These are phyloP conservation scores for Harpagus bidentatus DNA, from an alignment of 2,113 vertebrate species.

Conservation along the genomic window DNA sequence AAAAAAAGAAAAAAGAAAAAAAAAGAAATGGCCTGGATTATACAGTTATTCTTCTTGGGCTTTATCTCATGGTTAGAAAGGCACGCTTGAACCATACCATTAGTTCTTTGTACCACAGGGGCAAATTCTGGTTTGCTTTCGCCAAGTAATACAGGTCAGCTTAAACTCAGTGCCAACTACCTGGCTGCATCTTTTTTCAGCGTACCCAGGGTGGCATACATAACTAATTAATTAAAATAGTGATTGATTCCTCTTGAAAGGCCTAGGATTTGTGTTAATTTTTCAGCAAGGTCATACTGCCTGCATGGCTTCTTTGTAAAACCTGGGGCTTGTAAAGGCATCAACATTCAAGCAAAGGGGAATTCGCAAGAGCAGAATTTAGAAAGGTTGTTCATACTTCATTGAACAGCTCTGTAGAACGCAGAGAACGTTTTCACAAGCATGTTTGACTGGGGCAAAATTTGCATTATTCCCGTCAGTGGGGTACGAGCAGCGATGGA, in stretches of 20 bases:
- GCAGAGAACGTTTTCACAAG: neutral
- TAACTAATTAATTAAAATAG: slow-evolving; percentile 2
- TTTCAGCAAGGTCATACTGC: neutral
- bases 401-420: neutral
- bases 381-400: neutral
- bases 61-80: neutral
- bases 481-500: neutral
- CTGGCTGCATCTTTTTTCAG: neutral
- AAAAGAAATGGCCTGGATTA: neutral
- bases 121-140: neutral
- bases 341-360: neutral
- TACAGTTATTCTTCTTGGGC: neutral
- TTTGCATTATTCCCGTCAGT: neutral
- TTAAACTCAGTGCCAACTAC: neutral
- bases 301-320: neutral
- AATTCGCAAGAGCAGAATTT: neutral
- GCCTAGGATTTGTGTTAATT: neutral
- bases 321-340: neutral
- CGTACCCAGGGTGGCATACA: neutral
- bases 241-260: neutral
- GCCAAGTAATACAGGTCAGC: neutral
- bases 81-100: neutral
- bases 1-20: neutral
- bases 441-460: neutral
- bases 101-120: neutral